Evolutionary conservation across 2,113 vertebrate species (phyloP).

Genomic region (Azemiops feae): DNA sequence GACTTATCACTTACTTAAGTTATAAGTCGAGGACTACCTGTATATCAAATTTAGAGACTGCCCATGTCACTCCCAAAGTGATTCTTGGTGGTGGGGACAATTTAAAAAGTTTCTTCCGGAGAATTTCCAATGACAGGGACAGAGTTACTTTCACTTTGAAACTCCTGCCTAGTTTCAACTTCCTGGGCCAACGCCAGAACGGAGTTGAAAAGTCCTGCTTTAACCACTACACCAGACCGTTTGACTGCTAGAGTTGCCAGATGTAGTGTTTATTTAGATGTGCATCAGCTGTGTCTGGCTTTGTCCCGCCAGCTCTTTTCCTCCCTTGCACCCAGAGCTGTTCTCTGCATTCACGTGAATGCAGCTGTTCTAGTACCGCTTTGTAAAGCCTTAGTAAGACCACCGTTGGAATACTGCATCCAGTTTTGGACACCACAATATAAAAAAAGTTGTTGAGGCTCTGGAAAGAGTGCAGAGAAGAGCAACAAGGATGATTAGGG

Average conservation of each 20-base stretch:
- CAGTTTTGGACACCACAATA: too few relatives aligned
- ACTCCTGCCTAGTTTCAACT: not conserved
- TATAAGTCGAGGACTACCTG: not conserved
- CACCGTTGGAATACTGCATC: too few relatives aligned
- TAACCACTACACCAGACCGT: not conserved
- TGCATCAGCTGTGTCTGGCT: too few relatives aligned
- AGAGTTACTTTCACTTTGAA: not conserved
- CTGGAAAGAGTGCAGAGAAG: too few relatives aligned
- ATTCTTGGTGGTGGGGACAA: not conserved
- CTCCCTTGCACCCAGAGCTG: not conserved
- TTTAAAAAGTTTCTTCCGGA: not conserved
- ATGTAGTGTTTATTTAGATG: not conserved
- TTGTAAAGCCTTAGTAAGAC: too few relatives aligned
- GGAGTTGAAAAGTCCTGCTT: not conserved
- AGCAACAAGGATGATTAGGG: too few relatives aligned
- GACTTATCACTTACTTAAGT: too few relatives aligned
- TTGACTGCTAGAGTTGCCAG: not conserved
- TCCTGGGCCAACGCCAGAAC: not conserved
- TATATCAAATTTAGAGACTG: not conserved
- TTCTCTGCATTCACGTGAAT: not conserved
- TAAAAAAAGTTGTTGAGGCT: too few relatives aligned
- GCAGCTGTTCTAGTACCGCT: too few relatives aligned
- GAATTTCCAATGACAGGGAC: not conserved
- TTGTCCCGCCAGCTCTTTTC: not conserved
- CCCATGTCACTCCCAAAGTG: not conserved